These are phyloP conservation scores for Clarias fuscus DNA, from an alignment of 2,797 vertebrate genomes.

Conservation along the genomic window DNA sequence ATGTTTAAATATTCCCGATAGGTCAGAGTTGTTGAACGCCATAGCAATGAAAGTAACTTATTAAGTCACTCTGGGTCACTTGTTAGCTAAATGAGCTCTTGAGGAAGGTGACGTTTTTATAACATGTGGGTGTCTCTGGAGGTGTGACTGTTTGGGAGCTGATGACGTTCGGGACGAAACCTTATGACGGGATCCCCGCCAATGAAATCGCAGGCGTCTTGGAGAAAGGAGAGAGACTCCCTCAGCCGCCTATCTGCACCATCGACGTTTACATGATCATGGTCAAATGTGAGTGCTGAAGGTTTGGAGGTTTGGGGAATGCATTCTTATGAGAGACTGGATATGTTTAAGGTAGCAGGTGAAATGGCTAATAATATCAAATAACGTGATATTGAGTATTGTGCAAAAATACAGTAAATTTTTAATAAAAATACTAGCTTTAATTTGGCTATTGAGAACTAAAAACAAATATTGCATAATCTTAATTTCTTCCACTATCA, in stretches of 20 bases:
- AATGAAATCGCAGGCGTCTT: slow-evolving; percentile 90
- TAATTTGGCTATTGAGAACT: too few species aligned
- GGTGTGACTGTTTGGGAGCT: slow-evolving; percentile 99
- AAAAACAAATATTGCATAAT: not conserved
- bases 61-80: not conserved
- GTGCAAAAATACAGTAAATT: not conserved
- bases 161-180: slow-evolving; percentile 98
- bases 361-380: not conserved
- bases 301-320: slow-evolving; percentile 1
- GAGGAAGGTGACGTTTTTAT: not conserved
- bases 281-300: slow-evolving; percentile 92
- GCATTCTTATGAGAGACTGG: not conserved
- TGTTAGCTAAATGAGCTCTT: not conserved
- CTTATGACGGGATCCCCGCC: slow-evolving; percentile 93
- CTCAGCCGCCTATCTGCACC: slow-evolving; percentile 96
- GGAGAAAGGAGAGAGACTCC: slow-evolving; percentile 96
- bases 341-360: not conserved
- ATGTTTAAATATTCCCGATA: not conserved
- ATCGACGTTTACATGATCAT: slow-evolving; percentile 99
- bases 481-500: slow-evolving; percentile 55
- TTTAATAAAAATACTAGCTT: not conserved
- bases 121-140: slow-evolving; percentile 52
- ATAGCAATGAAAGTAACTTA: not conserved
- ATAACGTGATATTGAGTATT: not conserved
- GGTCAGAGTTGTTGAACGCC: not conserved